Conservation (phyloP, 1,140 invertebrate genomes). For the Megathymus violae region DNA sequence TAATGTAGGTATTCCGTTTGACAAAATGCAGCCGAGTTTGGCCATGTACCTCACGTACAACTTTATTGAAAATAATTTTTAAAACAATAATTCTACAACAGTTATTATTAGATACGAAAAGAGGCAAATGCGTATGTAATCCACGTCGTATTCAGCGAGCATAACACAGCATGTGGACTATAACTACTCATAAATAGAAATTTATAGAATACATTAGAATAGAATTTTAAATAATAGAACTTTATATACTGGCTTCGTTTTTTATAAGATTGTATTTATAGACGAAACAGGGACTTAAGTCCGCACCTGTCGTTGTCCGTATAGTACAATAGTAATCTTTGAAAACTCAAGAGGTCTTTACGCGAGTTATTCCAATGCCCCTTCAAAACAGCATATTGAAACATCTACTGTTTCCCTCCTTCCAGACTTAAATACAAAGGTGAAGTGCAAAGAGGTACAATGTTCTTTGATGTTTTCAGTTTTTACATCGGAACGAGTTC, state of each 20-base stretch:
- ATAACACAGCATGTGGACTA: too few relatives aligned
- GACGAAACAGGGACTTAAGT: neutral
- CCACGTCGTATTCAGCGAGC: too few relatives aligned
- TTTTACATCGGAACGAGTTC: neutral
- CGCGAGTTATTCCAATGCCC: conserved; percentile 8
- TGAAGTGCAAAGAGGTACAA: neutral
- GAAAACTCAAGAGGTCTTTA: conserved; percentile 14
- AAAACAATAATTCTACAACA: too few relatives aligned
- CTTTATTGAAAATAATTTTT: too few relatives aligned
- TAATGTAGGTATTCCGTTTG: too few relatives aligned
- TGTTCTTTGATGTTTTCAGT: conserved; percentile 17
- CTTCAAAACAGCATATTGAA: conserved; percentile 11
- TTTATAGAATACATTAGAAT: too few relatives aligned
- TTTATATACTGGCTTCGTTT: neutral
- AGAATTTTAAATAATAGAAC: too few relatives aligned
- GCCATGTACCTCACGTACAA: too few relatives aligned
- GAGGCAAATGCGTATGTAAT: too few relatives aligned
- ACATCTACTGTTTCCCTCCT: conserved; percentile 6
- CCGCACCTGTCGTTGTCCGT: conserved; percentile 2
- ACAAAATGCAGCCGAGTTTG: too few relatives aligned
- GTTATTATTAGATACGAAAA: too few relatives aligned
- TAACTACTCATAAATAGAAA: too few relatives aligned
- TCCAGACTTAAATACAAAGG: neutral
- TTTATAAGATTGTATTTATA: neutral
- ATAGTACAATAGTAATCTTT: conserved; percentile 19